Evolutionary conservation across 2,888 invertebrate species (phyloP), one percentile per base, ranked within the genome.

Genomic region (Apamea epomidion): DNA sequence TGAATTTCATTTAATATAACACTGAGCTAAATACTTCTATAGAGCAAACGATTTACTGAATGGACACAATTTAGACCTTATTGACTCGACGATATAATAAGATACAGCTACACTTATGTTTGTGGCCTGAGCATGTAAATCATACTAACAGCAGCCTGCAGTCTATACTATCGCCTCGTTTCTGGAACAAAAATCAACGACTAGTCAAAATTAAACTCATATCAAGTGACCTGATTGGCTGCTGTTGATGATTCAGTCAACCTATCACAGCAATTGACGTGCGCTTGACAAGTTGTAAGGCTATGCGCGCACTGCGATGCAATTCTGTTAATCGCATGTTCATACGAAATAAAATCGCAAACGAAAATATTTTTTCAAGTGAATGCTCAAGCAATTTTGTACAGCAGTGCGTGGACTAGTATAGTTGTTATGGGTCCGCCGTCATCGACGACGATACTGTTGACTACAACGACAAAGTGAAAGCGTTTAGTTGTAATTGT

Each of bases 1-100:
- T 25, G 0, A 32, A n/a, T 79, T 65, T 79, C 1, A 72, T 68
- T 80, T 60, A 8, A 37, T 72, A 64, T 37, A n/a, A 18, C 71
- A 37, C 32, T 32, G 25, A 71, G 25, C 6, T 18, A 32, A 71
- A 25, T 54, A 10, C 48, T 29, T 29, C 0, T n/a, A n/a, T n/a
- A 14, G 14, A 29, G 42, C 29, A 73, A 29, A 42, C 10, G 8
- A 42, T 18, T 68, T 42, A 68, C n/a, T 10, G 32, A 5, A 64
- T 21, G 65, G 1, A 18, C 29, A 64, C 18, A 64, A 29, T 64
- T 64, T 64, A 64, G 29, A 32, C 18, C 62, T 62, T 16, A 29
- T 10, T 64, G 64, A 10, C 18, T 64, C 21, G 10, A 64, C 18
- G 10, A 21, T 21, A 29, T 29, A 29, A 60, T 14, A n/a, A n/a